Evolutionary conservation across 2,888 invertebrate species (phyloP).

Genomic region (Callyntrura sp.): DNA sequence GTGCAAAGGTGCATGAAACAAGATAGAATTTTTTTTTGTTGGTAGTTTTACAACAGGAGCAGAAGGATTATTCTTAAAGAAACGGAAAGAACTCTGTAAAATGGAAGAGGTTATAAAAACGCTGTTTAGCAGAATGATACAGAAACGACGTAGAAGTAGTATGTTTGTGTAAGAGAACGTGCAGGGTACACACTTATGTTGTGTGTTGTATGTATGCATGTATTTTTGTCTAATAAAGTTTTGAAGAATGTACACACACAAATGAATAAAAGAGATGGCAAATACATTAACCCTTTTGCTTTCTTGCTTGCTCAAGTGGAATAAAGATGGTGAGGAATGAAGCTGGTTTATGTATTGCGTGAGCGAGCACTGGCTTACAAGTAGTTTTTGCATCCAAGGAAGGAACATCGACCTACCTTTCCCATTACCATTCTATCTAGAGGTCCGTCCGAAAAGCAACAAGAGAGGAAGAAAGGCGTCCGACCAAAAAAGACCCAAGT

Average conservation of each 20-base stretch:
- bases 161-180: conserved; percentile 15
- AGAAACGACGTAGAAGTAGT: neutral
- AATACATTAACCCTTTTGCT: conserved; percentile 46
- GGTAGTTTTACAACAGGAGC: neutral
- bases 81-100: neutral
- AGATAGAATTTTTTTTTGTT: conserved; percentile 43
- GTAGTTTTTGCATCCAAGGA: neutral
- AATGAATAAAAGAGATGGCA: conserved; percentile 54
- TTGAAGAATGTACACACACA: conserved; percentile 18
- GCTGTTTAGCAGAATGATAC: neutral
- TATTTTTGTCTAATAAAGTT: conserved; percentile 39
- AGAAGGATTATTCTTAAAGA: conserved; percentile 14
- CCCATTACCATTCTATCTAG: no score
- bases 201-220: no score
- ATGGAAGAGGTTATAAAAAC: conserved; percentile 29
- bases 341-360: neutral
- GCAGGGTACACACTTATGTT: neutral
- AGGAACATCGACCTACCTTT: conserved; percentile 54
- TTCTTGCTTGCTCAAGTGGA: conserved; percentile 55
- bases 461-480: neutral
- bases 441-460: neutral
- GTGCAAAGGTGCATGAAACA: conserved; percentile 68
- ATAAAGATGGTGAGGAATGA: conserved; percentile 31
- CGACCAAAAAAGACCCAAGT: neutral
- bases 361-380: neutral